Conservation (phyloP, 2,888 invertebrate species). For the Watsonalla binaria region DNA sequence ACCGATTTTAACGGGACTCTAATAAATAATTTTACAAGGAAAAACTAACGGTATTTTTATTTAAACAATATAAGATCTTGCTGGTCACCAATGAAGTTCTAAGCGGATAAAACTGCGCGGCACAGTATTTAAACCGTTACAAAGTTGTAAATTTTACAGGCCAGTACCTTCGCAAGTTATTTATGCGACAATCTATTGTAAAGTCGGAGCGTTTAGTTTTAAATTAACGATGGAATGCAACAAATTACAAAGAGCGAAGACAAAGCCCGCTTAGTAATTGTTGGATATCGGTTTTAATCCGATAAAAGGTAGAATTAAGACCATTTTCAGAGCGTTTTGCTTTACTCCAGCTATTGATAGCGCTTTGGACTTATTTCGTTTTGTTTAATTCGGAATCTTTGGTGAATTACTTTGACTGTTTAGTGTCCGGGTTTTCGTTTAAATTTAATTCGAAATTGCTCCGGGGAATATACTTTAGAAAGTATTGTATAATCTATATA, state of each 20-base stretch:
- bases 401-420: too few species aligned
- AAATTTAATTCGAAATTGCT: too few species aligned
- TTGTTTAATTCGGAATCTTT: not conserved
- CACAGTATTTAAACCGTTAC: constrained; percentile 16
- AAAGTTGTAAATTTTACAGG: constrained; percentile 37
- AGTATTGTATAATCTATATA: too few species aligned
- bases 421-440: too few species aligned
- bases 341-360: constrained; percentile 22
- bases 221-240: constrained; percentile 62
- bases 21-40: too few species aligned
- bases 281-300: constrained; percentile 40
- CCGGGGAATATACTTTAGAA: too few species aligned
- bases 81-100: too few species aligned
- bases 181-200: constrained; percentile 63
- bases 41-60: too few species aligned
- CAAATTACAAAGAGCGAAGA: constrained; percentile 39
- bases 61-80: too few species aligned
- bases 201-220: constrained; percentile 57
- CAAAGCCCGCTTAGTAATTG: constrained; percentile 37
- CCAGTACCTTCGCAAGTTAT: constrained; percentile 53
- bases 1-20: too few species aligned
- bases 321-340: constrained; percentile 31
- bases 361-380: constrained; percentile 6
- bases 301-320: constrained; percentile 45
- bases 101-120: too few species aligned